Conservation (phyloP, 2,888 invertebrate genomes). For the Pomacea canaliculata region DNA sequence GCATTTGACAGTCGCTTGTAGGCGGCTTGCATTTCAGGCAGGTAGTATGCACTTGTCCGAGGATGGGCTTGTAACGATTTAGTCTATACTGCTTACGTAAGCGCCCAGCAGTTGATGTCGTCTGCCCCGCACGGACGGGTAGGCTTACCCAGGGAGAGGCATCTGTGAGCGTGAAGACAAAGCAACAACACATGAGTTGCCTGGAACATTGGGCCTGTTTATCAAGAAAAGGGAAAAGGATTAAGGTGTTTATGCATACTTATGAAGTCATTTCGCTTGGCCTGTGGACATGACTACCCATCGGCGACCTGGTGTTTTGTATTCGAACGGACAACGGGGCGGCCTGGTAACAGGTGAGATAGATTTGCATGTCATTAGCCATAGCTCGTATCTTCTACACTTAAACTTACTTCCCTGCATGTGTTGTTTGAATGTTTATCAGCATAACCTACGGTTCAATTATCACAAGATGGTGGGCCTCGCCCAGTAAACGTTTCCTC, state of each 20-base stretch:
- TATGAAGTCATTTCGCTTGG: background rate
- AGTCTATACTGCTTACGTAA: too few relatives aligned
- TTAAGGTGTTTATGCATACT: background rate
- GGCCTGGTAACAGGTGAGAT: conserved; percentile 3
- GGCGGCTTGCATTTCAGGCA: too few relatives aligned
- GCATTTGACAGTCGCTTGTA: too few relatives aligned
- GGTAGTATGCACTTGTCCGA: too few relatives aligned
- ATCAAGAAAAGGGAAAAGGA: background rate
- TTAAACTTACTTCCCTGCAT: too few relatives aligned
- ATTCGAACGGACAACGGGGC: background rate
- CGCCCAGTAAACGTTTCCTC: too few relatives aligned
- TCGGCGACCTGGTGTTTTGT: conserved; percentile 2
- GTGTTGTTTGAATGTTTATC: too few relatives aligned
- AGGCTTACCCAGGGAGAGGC: background rate
- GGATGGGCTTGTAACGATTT: too few relatives aligned
- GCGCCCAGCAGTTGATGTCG: background rate
- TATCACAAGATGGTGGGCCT: too few relatives aligned
- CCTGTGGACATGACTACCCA: conserved; percentile 3
- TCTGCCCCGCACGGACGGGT: background rate
- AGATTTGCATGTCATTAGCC: conserved; percentile 9
- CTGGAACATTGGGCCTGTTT: background rate
- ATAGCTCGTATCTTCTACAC: background rate
- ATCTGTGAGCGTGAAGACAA: background rate
- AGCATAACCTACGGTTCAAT: too few relatives aligned
- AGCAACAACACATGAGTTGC: background rate